Percentiles rank a stretch among this genome's conserved stretches.
Evolutionary conservation across 2,113 vertebrate species (phyloP).

Genomic region (Aldabrachelys gigantea): DNA sequence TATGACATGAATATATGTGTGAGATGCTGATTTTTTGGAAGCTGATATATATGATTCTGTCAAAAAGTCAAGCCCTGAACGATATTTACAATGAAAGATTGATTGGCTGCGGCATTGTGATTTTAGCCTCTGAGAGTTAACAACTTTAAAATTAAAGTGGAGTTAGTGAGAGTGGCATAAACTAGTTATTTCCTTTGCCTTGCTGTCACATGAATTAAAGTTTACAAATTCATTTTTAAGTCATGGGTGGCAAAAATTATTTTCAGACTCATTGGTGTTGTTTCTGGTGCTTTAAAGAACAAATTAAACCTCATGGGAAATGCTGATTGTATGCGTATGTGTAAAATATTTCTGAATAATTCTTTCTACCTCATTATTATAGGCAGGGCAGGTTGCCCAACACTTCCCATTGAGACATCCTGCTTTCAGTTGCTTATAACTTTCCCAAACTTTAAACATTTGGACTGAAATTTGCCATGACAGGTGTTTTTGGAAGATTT

Average conservation of each 20-base stretch:
- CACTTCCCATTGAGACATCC: not conserved
- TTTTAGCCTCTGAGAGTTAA: not conserved
- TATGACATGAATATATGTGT: not conserved
- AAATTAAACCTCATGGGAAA: not conserved
- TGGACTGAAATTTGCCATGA: not conserved
- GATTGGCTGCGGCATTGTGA: not conserved
- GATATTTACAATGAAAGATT: not conserved
- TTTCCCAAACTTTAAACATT: not conserved
- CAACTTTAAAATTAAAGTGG: not conserved
- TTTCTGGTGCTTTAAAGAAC: not conserved
- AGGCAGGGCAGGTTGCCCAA: not conserved
- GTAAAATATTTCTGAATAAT: not conserved
- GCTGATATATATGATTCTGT: not conserved
- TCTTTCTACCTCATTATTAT: not conserved
- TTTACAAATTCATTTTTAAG: not conserved
- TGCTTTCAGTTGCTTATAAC: not conserved
- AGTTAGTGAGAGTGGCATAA: not conserved
- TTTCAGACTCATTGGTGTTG: not conserved
- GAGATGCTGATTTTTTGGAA: not conserved
- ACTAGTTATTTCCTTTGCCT: not conserved
- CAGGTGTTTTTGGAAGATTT: not conserved
- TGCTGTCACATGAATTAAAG: not conserved
- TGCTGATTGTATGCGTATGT: rapidly evolving
- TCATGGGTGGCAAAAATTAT: not conserved
- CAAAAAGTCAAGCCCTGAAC: not conserved